Conservation (phyloP, 2,797 vertebrate genomes). For the Pangasius djambal region DNA sequence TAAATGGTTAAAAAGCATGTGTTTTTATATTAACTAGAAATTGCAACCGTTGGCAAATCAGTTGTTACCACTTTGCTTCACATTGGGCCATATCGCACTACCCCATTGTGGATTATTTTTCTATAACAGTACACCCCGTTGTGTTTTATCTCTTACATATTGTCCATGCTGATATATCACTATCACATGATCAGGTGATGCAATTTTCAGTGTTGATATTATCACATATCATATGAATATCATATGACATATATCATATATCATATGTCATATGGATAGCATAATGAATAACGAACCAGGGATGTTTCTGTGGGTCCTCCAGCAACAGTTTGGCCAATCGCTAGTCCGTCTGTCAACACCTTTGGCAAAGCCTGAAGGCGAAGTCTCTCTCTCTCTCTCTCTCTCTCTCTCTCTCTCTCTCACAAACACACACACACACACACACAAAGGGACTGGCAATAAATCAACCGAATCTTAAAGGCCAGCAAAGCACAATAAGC, state of each 20-base stretch:
- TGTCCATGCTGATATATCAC: background rate
- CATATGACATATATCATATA: too few species aligned
- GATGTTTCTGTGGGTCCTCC: background rate
- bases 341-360: conserved; percentile 32
- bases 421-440: background rate
- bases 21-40: background rate
- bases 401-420: too few species aligned
- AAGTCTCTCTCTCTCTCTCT: background rate
- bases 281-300: background rate
- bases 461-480: background rate
- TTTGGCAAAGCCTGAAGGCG: conserved; percentile 38
- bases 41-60: background rate
- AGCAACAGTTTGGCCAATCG: background rate
- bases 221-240: background rate
- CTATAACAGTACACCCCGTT: background rate
- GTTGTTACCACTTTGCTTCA: background rate
- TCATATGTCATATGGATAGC: background rate
- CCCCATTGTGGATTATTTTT: background rate
- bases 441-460: conserved; percentile 9
- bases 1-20: background rate
- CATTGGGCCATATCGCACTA: background rate
- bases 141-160: background rate
- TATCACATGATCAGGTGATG: background rate
- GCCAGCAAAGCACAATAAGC: conserved; percentile 10
- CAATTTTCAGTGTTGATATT: background rate